Evolutionary conservation across 1,140 invertebrate genomes (phyloP).

Genomic region (Eupristina koningsbergeri): DNA sequence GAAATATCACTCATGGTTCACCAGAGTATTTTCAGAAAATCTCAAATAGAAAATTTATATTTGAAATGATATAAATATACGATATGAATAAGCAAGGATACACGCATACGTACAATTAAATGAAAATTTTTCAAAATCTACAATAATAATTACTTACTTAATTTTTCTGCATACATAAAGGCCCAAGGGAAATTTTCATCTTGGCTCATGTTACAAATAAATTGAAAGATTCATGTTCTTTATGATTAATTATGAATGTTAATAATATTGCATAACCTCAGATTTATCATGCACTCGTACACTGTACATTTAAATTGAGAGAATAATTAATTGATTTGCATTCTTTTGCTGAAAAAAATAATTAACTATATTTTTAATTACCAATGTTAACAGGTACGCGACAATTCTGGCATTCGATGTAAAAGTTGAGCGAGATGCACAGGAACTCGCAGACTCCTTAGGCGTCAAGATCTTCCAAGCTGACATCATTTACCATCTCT

Average conservation of each 20-base stretch:
- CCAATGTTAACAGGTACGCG: conserved; percentile 81
- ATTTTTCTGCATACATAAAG: not conserved
- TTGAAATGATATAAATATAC: not conserved
- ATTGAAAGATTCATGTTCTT: not conserved
- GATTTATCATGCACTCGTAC: too few species aligned
- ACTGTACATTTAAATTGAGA: too few species aligned
- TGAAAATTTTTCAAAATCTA: not conserved
- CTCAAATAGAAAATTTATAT: not conserved
- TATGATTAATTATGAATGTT: not conserved
- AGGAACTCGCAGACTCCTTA: conserved; percentile 94
- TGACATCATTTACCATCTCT: conserved; percentile 99
- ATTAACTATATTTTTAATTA: not conserved
- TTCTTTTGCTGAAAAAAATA: not conserved
- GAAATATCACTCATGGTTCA: not conserved
- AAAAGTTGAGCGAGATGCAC: conserved; percentile 97
- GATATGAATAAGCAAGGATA: too few species aligned
- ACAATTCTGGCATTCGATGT: conserved; percentile 99
- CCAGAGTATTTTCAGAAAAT: not conserved
- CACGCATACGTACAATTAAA: too few species aligned
- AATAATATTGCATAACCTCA: too few species aligned
- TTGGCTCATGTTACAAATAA: not conserved
- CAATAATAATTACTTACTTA: not conserved
- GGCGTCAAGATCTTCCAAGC: conserved; percentile 98
- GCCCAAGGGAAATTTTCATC: not conserved
- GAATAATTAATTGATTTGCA: too few species aligned